These are phyloP conservation scores for Cetonia aurata DNA, from an alignment of 2,888 invertebrate species.

Conservation along the genomic window DNA sequence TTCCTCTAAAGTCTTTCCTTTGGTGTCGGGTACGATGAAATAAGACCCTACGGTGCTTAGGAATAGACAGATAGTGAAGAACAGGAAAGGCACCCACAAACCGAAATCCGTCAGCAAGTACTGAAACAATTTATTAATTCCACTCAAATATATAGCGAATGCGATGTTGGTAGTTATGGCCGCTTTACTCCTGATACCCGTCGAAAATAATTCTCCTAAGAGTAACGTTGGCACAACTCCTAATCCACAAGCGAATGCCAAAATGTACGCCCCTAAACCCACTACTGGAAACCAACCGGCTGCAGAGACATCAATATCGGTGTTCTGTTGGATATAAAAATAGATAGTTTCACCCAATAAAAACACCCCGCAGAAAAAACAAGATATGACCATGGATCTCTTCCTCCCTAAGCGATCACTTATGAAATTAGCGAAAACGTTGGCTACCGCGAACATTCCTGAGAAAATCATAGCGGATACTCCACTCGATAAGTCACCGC, in stretches of 20 bases:
- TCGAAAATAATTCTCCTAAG: constrained; percentile 59
- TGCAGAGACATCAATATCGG: constrained; percentile 51
- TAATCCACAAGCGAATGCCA: constrained; percentile 56
- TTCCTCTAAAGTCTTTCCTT: constrained; percentile 62
- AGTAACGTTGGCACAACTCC: constrained; percentile 59
- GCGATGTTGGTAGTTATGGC: constrained; percentile 54
- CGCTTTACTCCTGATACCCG: constrained; percentile 60
- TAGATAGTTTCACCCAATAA: constrained; percentile 54
- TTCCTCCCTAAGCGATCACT: constrained; percentile 50
- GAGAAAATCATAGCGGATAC: constrained; percentile 58
- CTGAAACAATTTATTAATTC: constrained; percentile 55
- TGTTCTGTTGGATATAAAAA: constrained; percentile 54
- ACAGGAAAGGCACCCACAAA: constrained; percentile 58
- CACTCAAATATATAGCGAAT: constrained; percentile 44
- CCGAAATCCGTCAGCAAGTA: constrained; percentile 56
- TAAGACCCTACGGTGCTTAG: constrained; percentile 55
- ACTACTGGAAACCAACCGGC: constrained; percentile 59
- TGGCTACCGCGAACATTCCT: constrained; percentile 46
- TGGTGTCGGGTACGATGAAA: constrained; percentile 61
- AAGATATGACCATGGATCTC: constrained; percentile 54
- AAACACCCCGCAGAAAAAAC: constrained; percentile 51
- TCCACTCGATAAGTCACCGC: constrained; percentile 57
- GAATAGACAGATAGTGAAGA: constrained; percentile 56
- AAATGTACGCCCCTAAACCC: constrained; percentile 57
- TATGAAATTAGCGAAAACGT: constrained; percentile 51